These are phyloP conservation scores for Bathynomus jamesi DNA, from an alignment of 1,140 invertebrate genomes.

Conservation along the genomic window DNA sequence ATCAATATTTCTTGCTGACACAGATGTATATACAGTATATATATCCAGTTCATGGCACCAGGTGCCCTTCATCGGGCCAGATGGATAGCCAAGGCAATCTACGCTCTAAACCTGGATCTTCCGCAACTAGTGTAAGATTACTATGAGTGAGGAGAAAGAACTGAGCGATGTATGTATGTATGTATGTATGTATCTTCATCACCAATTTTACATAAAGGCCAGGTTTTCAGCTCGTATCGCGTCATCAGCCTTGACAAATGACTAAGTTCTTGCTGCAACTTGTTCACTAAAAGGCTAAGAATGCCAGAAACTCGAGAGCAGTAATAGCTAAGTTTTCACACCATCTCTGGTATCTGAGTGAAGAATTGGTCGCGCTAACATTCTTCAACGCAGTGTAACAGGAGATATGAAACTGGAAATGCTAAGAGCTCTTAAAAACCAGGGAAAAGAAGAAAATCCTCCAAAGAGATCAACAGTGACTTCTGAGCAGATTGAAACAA, in stretches of 20 bases:
- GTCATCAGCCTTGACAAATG: too few species aligned
- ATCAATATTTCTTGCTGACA: not conserved
- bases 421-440: not conserved
- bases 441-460: not conserved
- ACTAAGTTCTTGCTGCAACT: constrained; percentile 1
- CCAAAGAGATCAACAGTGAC: not conserved
- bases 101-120: not conserved
- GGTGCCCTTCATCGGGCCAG: not conserved
- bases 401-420: not conserved
- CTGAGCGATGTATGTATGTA: too few species aligned
- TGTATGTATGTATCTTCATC: too few species aligned
- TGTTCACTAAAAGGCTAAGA: not conserved
- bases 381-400: not conserved
- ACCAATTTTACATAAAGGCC: too few species aligned
- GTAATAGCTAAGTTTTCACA: not conserved
- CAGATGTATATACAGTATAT: not conserved
- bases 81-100: not conserved
- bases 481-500: too few species aligned
- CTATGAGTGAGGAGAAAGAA: not conserved
- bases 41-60: not conserved
- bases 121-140: not conserved
- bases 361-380: not conserved
- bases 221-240: too few species aligned
- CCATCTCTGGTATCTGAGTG: not conserved
- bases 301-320: not conserved